phyloP scores from a whole-genome alignment of 2,888 invertebrate species.

The Lasioglossum oenotherae region DNA sequence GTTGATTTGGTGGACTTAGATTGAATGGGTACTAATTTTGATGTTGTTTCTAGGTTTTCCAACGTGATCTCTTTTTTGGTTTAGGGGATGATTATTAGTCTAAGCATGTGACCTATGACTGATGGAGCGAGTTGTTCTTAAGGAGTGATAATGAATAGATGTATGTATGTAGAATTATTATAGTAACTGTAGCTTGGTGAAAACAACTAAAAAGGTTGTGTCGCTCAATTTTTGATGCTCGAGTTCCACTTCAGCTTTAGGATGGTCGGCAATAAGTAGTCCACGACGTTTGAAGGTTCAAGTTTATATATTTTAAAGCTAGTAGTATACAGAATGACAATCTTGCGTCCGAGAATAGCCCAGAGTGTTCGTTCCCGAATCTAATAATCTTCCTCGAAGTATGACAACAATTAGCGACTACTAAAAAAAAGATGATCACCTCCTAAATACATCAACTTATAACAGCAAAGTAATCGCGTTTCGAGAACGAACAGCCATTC shows the following conservation, averaged over 20 bases:
- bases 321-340: conserved; percentile 62
- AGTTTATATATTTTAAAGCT: conserved; percentile 61
- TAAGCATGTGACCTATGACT: too few relatives aligned
- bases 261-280: conserved; percentile 13
- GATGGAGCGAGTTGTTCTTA: too few relatives aligned
- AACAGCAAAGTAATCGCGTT: background rate
- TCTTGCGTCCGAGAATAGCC: conserved; percentile 50
- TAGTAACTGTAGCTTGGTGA: too few relatives aligned
- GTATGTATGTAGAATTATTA: too few relatives aligned
- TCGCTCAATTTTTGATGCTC: background rate
- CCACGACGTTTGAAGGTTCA: conserved; percentile 16
- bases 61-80: too few relatives aligned
- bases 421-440: background rate
- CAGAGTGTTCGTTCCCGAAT: conserved; percentile 25
- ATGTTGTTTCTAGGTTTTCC: background rate
- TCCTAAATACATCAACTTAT: background rate
- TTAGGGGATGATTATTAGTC: too few relatives aligned
- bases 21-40: background rate
- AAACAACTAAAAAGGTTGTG: background rate
- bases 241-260: background rate
- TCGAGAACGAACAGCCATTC: conserved; percentile 24
- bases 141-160: too few relatives aligned
- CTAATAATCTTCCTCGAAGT: background rate
- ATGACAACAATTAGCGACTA: background rate
- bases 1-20: too few relatives aligned